These are phyloP conservation scores for Illadopsis cleaveri DNA, from an alignment of 2,113 vertebrate genomes.

Conservation along the genomic window DNA sequence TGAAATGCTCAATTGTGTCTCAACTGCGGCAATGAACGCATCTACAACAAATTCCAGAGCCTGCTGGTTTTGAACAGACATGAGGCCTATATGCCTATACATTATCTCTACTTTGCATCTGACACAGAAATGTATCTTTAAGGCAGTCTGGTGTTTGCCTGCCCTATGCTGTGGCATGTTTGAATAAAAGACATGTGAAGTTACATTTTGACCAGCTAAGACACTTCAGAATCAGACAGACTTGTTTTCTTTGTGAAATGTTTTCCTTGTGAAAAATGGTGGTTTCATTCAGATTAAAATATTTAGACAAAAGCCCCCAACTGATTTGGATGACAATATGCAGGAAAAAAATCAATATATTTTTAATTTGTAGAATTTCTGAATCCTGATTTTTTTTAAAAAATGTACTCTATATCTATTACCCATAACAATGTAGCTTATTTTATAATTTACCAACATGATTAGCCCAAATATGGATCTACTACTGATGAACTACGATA, in stretches of 20 bases:
- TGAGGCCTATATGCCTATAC: not conserved
- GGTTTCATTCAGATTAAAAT: not conserved
- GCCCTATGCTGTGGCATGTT: not conserved
- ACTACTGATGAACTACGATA: not conserved
- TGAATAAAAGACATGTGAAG: not conserved
- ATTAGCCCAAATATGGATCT: not conserved
- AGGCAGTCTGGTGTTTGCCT: not conserved
- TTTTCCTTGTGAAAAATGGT: not conserved
- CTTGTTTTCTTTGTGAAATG: not conserved
- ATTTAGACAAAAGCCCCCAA: not conserved
- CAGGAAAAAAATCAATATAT: not conserved
- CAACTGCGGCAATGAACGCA: not conserved
- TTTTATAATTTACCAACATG: not conserved
- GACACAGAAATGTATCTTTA: not conserved
- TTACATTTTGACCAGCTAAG: slow-evolving; percentile 1
- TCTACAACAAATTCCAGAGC: not conserved
- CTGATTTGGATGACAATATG: not conserved
- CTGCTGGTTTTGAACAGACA: not conserved
- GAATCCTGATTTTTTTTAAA: not conserved
- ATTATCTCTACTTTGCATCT: not conserved
- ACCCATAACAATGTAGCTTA: not conserved
- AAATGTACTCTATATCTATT: not conserved
- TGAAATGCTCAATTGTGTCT: not conserved
- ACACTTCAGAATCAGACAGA: not conserved
- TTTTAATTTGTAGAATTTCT: slow-evolving; percentile 2